Evolutionary conservation across 2,113 vertebrate genomes (phyloP).

Genomic region (Steatornis caripensis): DNA sequence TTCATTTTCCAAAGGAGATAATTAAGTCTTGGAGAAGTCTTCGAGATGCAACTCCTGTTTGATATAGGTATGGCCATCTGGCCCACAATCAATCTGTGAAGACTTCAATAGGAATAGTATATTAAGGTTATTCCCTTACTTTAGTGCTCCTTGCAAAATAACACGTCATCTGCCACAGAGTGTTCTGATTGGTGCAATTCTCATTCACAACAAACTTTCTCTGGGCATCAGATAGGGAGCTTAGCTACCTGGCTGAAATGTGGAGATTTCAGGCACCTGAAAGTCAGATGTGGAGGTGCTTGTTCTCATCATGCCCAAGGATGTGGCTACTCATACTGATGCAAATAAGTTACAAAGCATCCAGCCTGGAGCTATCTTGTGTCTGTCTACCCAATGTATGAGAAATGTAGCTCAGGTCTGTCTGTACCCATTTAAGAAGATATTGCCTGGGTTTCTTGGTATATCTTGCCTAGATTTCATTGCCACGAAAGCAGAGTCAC

Average conservation of each 20-base stretch:
- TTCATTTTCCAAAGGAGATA: not conserved
- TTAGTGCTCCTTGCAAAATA: not conserved
- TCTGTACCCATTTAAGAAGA: not conserved
- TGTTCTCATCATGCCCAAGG: not conserved
- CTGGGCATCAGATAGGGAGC: not conserved
- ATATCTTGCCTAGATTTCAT: not conserved
- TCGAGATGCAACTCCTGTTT: not conserved
- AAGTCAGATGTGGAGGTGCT: not conserved
- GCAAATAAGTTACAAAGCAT: not conserved
- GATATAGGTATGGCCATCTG: not conserved
- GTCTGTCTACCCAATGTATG: accelerated
- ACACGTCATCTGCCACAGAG: accelerated
- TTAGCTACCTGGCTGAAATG: not conserved
- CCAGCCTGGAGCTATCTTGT: not conserved
- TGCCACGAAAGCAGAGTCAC: not conserved
- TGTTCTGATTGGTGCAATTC: not conserved
- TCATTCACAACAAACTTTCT: not conserved
- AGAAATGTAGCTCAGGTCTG: not conserved
- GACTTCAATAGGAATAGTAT: not conserved
- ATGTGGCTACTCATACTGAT: not conserved
- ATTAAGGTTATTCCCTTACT: not conserved
- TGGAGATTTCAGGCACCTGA: not conserved
- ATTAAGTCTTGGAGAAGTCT: not conserved
- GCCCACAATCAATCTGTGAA: not conserved
- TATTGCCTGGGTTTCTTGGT: not conserved